A percentile compares a stretch with the other conserved stretches of the same genome.
Conservation (phyloP, 1,140 invertebrate genomes). For the Zophobas atratus region DNA sequence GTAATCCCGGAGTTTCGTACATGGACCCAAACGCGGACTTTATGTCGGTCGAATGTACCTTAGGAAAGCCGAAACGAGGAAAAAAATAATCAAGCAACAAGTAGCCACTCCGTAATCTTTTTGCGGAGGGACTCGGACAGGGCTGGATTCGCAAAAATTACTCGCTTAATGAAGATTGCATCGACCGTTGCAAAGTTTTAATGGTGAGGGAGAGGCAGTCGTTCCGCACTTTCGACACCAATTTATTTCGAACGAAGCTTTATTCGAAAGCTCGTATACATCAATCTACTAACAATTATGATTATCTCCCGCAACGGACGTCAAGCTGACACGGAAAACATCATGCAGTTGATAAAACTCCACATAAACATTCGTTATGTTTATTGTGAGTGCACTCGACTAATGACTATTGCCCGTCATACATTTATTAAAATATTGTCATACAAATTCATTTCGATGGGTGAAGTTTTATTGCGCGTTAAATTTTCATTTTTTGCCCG, state of each 20-base stretch:
- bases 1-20: constrained; percentile 13
- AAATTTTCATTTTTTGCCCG: not conserved
- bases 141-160: constrained; percentile 1
- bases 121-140: not conserved
- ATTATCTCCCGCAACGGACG: constrained; percentile 31
- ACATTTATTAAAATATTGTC: constrained; percentile 19
- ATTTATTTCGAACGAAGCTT: not conserved
- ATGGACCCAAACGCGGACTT: constrained; percentile 10
- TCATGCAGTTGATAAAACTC: constrained; percentile 36
- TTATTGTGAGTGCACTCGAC: constrained; percentile 34
- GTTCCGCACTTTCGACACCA: too few relatives aligned
- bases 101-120: constrained; percentile 32
- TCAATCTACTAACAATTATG: constrained; percentile 23
- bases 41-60: constrained; percentile 20
- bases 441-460: constrained; percentile 8
- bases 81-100: constrained; percentile 36
- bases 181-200: not conserved
- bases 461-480: not conserved
- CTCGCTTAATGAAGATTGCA: not conserved
- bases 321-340: constrained; percentile 27
- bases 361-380: constrained; percentile 35
- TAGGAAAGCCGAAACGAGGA: constrained; percentile 5
- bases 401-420: constrained; percentile 32
- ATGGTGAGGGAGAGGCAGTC: too few relatives aligned
- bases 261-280: constrained; percentile 13